Evolutionary conservation across 2,113 vertebrate genomes (phyloP), one percentile per base, ranked within the genome.

Genomic region (Australoheros scitulus): DNA sequence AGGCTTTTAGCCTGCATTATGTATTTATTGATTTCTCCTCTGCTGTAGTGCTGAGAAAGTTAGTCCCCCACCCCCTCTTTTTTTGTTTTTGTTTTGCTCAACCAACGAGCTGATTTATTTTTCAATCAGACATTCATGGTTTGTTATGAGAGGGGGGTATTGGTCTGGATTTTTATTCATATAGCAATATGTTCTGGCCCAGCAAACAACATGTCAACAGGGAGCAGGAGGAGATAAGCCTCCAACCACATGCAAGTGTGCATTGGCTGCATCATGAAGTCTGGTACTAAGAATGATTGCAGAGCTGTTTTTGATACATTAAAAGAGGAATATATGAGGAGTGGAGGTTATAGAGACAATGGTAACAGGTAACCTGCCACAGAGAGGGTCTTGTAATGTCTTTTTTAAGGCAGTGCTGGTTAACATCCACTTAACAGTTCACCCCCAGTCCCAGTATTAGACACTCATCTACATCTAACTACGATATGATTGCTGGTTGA

Each of bases 161-260:
- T 38, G 34, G 34, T n/a, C 61, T 64, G 20, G 34, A 22, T 14
- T 65, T 17, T 7, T 43, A 3, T 68, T 68, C 38, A 43, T 68
- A 68, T 43, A 65, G 38, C 63, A 47, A 68, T 68, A 68, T 26
- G 22, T 17, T 68, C 38, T 68, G 63, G 63, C 38, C 63, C 14
- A 47, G 63, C 38, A n/a, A 47, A 22, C 43, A 47, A 6, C 43
- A 47, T 47, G 43, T 47, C 43, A 68, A 43, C 38, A 47, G 63
- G 24, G 0, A 68, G 63, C 63, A 47, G 38, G 14, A 68, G 14
- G 2, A 17, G 63, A 47, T 47, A 38, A 47, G 63, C 63, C 63
- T 68, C 38, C 43, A 68, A 47, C 43, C 63, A 65, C n/a, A 24
- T 65, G 43, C 63, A 65, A 65, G 63, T 65, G 38, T 65, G 63